Evolutionary conservation across 2,888 invertebrate genomes (phyloP).

Genomic region (Silvanus unidentatus): DNA sequence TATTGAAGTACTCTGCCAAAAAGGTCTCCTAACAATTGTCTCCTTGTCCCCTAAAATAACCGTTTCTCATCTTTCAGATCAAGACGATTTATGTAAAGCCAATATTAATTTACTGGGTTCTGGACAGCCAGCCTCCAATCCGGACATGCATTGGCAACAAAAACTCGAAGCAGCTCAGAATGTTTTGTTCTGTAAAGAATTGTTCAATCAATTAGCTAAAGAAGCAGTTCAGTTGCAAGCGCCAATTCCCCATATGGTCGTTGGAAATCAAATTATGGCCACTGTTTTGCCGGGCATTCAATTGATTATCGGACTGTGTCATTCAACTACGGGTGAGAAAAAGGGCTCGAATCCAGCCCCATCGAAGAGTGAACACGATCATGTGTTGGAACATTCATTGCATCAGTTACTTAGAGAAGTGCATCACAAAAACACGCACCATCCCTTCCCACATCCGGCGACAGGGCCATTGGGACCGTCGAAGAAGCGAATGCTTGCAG

Average conservation of each 20-base stretch:
- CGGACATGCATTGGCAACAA: constrained; percentile 88
- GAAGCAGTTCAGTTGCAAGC: constrained; percentile 92
- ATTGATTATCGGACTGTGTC: constrained; percentile 84
- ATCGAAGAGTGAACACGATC: constrained; percentile 76
- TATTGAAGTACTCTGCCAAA: constrained; percentile 91
- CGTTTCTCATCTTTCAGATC: constrained; percentile 56
- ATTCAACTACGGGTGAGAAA: constrained; percentile 64
- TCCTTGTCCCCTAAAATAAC: background rate
- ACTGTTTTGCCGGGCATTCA: constrained; percentile 91
- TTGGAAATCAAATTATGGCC: constrained; percentile 94
- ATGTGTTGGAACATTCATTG: constrained; percentile 92
- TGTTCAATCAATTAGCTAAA: constrained; percentile 88
- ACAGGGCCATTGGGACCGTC: constrained; percentile 92
- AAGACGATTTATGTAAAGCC: constrained; percentile 82
- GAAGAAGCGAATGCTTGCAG: constrained; percentile 83
- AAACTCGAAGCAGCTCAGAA: constrained; percentile 96
- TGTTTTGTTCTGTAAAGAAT: constrained; percentile 92
- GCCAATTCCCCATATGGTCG: constrained; percentile 92
- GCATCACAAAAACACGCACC: constrained; percentile 87
- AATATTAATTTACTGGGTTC: constrained; percentile 73
- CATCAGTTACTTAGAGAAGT: constrained; percentile 90
- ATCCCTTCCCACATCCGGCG: constrained; percentile 92
- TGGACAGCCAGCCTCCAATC: constrained; percentile 65
- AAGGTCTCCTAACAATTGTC: constrained; percentile 53
- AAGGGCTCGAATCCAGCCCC: constrained; percentile 49